A percentile compares a stretch with the other conserved stretches of the same genome.
phyloP scores from a whole-genome alignment of 2,797 vertebrate species.

The Pelobates cultripes region DNA sequence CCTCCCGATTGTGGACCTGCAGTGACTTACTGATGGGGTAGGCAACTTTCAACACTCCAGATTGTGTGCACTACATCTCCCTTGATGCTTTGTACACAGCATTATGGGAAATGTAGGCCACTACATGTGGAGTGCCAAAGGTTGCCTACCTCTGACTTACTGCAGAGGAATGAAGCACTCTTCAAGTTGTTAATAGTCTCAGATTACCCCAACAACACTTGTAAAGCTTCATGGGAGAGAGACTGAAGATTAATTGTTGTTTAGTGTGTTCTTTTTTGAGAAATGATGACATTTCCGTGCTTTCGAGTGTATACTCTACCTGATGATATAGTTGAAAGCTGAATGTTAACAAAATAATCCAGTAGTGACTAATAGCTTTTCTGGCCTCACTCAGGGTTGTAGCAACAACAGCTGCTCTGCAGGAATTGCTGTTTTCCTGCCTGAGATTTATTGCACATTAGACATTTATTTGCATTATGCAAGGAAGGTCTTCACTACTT shows the following conservation, averaged over 20 bases:
- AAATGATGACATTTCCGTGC: conserved; percentile 52
- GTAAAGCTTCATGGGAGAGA: neutral
- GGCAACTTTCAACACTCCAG: no score
- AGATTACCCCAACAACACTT: neutral
- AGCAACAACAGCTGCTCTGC: conserved; percentile 63
- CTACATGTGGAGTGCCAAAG: no score
- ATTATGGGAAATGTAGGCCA: no score
- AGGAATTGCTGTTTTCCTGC: conserved; percentile 56
- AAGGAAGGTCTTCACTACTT: neutral
- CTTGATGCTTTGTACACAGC: no score
- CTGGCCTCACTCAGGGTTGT: conserved; percentile 59
- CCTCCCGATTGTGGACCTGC: no score
- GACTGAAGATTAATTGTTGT: conserved; percentile 40
- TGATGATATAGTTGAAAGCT: conserved; percentile 63
- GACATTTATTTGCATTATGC: conserved; percentile 41
- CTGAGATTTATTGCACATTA: conserved; percentile 59
- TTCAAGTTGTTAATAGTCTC: neutral
- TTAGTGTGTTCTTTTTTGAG: conserved; percentile 55
- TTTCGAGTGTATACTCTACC: conserved; percentile 61
- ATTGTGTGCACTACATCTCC: no score
- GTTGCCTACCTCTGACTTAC: neutral
- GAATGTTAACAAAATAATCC: conserved; percentile 58
- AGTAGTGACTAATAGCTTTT: conserved; percentile 65
- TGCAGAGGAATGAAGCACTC: neutral
- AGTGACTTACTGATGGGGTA: no score